phyloP scores from a whole-genome alignment of 1,140 invertebrate species.

The Pomacea maculata region DNA sequence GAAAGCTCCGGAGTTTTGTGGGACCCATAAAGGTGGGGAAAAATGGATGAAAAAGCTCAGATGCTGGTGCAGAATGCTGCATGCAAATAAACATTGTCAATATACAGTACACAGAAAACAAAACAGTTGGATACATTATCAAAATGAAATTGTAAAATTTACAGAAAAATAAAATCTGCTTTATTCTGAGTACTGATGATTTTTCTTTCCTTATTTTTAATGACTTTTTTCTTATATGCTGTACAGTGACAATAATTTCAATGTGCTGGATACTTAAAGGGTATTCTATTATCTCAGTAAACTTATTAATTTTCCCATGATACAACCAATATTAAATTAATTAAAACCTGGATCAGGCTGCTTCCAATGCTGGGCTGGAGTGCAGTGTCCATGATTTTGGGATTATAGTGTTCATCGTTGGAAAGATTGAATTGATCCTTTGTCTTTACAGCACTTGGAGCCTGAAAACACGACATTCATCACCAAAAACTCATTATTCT shows the following conservation, averaged over 20 bases:
- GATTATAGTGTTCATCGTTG: slow-evolving; percentile 96
- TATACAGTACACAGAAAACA: no score
- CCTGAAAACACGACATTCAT: slow-evolving; percentile 5
- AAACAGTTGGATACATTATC: no score
- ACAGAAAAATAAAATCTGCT: no score
- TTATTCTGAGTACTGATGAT: no score
- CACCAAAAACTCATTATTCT: background rate
- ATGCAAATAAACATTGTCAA: background rate
- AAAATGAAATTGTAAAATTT: no score
- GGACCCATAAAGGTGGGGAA: slow-evolving; percentile 91
- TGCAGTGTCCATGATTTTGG: slow-evolving; percentile 72
- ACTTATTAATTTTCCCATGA: no score
- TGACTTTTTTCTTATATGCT: no score
- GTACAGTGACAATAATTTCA: no score
- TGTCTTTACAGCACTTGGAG: slow-evolving; percentile 67
- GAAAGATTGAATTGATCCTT: slow-evolving; percentile 98
- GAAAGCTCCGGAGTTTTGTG: slow-evolving; percentile 89
- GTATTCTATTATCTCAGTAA: no score
- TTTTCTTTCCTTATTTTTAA: no score
- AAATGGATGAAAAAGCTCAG: slow-evolving; percentile 94
- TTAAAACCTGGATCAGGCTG: slow-evolving; percentile 63
- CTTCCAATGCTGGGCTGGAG: slow-evolving; percentile 67
- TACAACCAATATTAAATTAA: background rate
- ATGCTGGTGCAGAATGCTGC: slow-evolving; percentile 97
- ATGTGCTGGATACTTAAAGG: no score